phyloP scores from a whole-genome alignment of 1,140 invertebrate genomes.

The Aphis gossypii region DNA sequence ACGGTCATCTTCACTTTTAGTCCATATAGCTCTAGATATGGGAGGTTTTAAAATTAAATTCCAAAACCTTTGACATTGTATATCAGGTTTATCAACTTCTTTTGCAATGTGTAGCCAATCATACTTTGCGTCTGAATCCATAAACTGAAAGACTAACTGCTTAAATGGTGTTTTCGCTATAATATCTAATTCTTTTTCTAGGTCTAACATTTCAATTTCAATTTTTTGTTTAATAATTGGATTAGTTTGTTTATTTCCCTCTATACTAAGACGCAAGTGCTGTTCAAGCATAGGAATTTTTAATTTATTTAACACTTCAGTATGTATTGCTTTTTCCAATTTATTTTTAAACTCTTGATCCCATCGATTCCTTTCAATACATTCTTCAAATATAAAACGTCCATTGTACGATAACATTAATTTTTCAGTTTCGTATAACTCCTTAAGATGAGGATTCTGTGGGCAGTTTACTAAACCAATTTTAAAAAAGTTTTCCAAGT shows the following conservation, averaged over 20 bases:
- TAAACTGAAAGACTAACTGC: constrained; percentile 43
- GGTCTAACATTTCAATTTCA: constrained; percentile 29
- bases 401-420: constrained; percentile 36
- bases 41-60: constrained; percentile 46
- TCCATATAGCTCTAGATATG: constrained; percentile 51
- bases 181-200: constrained; percentile 29
- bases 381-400: constrained; percentile 50
- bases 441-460: constrained; percentile 27
- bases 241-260: not conserved
- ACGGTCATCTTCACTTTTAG: constrained; percentile 10
- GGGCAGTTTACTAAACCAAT: constrained; percentile 43
- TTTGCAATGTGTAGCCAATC: constrained; percentile 52
- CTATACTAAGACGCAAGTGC: not conserved
- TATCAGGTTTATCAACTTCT: constrained; percentile 37
- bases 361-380: constrained; percentile 43
- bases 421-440: constrained; percentile 26
- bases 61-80: constrained; percentile 49
- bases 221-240: constrained; percentile 28
- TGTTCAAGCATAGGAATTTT: constrained; percentile 46
- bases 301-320: constrained; percentile 48
- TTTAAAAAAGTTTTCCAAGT: constrained; percentile 41
- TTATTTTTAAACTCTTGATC: constrained; percentile 52
- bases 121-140: constrained; percentile 32
- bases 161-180: constrained; percentile 47
- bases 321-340: constrained; percentile 40